phyloP scores from a whole-genome alignment of 92 coral and sea anemone genomes.

The Actinostola sp. region DNA sequence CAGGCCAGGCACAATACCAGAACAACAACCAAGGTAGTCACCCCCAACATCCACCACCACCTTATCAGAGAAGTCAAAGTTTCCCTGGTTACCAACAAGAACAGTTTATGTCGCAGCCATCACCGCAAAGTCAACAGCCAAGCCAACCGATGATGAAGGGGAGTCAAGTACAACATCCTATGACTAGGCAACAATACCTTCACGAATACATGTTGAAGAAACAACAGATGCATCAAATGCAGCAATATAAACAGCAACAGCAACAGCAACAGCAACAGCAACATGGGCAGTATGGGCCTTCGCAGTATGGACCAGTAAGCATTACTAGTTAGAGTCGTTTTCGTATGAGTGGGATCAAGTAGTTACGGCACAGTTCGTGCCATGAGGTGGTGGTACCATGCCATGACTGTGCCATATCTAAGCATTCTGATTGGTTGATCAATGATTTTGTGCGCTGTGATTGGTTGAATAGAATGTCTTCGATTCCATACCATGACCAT shows the following conservation, averaged over 20 bases:
- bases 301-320: conserved; percentile 47
- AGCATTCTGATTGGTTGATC: too few relatives aligned
- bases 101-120: conserved; percentile 49
- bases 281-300: conserved; percentile 7
- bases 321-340: too few relatives aligned
- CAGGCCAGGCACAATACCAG: conserved; percentile 67
- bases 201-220: conserved; percentile 77
- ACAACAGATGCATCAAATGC: conserved; percentile 55
- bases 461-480: too few relatives aligned
- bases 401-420: too few relatives aligned
- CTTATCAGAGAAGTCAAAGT: conserved; percentile 86
- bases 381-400: too few relatives aligned
- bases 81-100: conserved; percentile 74
- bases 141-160: conserved; percentile 58
- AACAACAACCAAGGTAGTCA: conserved; percentile 71
- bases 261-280: conserved; percentile 30
- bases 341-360: too few relatives aligned
- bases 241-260: conserved; percentile 60
- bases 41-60: conserved; percentile 99
- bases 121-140: conserved; percentile 51
- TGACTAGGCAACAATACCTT: conserved; percentile 72
- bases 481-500: too few relatives aligned
- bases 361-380: too few relatives aligned
- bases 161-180: conserved; percentile 39
- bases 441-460: too few relatives aligned